Evolutionary conservation across 2,888 invertebrate species (phyloP), one percentile per base, ranked within the genome.

Genomic region (Apamea epomidion): DNA sequence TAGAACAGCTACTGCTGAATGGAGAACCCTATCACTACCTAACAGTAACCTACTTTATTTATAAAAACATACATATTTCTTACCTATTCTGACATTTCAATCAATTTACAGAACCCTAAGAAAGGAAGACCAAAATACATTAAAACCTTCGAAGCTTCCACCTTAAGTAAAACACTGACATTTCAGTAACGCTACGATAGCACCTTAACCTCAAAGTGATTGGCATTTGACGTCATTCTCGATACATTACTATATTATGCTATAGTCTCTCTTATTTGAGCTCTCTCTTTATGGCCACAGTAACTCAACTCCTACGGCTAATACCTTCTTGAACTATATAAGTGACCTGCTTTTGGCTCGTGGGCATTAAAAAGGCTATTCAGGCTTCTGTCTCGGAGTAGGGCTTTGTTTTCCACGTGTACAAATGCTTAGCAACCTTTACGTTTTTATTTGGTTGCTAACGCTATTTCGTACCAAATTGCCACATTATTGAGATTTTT

Each of bases 151-250:
- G 25, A 58, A 25, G 64, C 25, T 58, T 67, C 45, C 58, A 73
- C 62, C 21, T 42, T 42, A 64, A 71, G 62, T 65, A 42, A 72
- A 68, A 14, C 64, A 76, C 73, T 69, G 67, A 71, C 14, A 76
- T 78, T 76, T 81, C 51, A 32, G 60, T 78, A 81, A 64, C 48
- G 45, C 32, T n/a, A 60, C 72, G 18, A 65, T 73, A 67, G 54
- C 74, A 75, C 32, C 72, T 60, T 54, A 51, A 83, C 45, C 73
- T 54, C 60, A 64, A 79, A 81, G 74, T 83, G 85, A 85, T 82
- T 83, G 80, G 73, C 62, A 32, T 81, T 65, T 87, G 88, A 88
- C 87, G 87, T 88, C 87, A 87, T 77, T n/a, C 68, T 51, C 60
- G 45, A 78, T 74, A 80, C 64, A 62, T 72, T 72, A 60, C 32